Conservation (phyloP, 2,797 vertebrate species). For the Lacerta viridis region DNA sequence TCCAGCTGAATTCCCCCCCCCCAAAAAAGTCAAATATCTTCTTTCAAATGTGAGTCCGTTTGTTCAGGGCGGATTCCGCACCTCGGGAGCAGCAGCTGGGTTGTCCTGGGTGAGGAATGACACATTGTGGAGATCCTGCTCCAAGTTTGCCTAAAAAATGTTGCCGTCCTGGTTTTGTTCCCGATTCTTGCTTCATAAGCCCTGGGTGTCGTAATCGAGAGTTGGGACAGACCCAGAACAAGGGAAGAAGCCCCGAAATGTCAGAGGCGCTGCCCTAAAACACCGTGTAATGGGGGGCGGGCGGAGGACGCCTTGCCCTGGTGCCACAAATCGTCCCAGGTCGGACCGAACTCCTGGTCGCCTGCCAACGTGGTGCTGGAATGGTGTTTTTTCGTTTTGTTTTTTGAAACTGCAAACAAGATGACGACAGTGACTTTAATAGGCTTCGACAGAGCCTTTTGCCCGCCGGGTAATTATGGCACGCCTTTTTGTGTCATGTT, state of each 20-base stretch:
- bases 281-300: too few species aligned
- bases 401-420: neutral
- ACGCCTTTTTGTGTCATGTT: neutral
- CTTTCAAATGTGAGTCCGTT: too few species aligned
- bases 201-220: neutral
- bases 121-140: neutral
- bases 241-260: too few species aligned
- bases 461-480: neutral
- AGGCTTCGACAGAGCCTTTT: neutral
- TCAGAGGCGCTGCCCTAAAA: too few species aligned
- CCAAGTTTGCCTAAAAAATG: neutral
- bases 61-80: too few species aligned
- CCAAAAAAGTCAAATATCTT: too few species aligned
- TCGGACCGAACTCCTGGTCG: accelerated
- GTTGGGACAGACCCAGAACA: neutral
- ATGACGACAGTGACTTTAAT: neutral
- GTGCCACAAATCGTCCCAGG: accelerated
- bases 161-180: neutral
- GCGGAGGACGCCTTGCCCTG: neutral
- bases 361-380: neutral
- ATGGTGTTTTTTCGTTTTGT: neutral
- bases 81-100: neutral
- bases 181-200: neutral
- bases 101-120: neutral
- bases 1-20: too few species aligned